Percentiles rank a stretch among this genome's conserved stretches.
phyloP scores from a whole-genome alignment of 2,888 invertebrate species.

The Polydrusus cervinus region DNA sequence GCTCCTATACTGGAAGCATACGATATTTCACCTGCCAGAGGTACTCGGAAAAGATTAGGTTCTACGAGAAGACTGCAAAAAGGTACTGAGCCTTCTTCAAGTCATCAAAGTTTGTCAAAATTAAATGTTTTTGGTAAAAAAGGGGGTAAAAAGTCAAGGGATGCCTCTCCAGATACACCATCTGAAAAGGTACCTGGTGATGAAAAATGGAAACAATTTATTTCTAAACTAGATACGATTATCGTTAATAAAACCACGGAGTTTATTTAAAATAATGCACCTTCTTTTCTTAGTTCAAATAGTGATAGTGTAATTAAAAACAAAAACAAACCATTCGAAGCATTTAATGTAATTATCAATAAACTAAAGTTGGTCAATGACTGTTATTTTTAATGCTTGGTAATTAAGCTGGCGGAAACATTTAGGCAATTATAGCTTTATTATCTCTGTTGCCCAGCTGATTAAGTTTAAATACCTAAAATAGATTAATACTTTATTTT shows the following conservation, averaged over 20 bases:
- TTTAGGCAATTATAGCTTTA: too few relatives aligned
- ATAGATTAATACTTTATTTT: too few relatives aligned
- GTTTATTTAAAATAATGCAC: slow-evolving; percentile 68
- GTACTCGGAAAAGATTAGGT: slow-evolving; percentile 39
- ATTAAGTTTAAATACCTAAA: too few relatives aligned
- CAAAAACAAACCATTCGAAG: slow-evolving; percentile 4
- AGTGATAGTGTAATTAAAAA: not conserved
- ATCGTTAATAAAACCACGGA: slow-evolving; percentile 71
- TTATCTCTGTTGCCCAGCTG: not conserved
- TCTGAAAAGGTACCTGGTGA: slow-evolving; percentile 55
- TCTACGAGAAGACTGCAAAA: slow-evolving; percentile 43
- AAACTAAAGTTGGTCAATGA: too few relatives aligned
- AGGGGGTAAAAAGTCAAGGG: slow-evolving; percentile 10
- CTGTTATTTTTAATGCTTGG: too few relatives aligned
- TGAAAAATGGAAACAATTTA: slow-evolving; percentile 73
- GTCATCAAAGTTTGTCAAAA: slow-evolving; percentile 32
- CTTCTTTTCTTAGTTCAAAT: slow-evolving; percentile 22
- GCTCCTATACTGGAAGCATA: slow-evolving; percentile 53
- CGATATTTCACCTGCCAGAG: slow-evolving; percentile 38
- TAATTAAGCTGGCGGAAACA: too few relatives aligned
- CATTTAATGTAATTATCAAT: too few relatives aligned
- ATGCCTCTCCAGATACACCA: slow-evolving; percentile 26
- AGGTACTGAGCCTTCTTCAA: not conserved
- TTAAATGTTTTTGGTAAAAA: slow-evolving; percentile 39
- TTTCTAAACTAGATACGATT: slow-evolving; percentile 72